Evolutionary conservation across 2,113 vertebrate species (phyloP).

Genomic region (Orthonyx spaldingii): DNA sequence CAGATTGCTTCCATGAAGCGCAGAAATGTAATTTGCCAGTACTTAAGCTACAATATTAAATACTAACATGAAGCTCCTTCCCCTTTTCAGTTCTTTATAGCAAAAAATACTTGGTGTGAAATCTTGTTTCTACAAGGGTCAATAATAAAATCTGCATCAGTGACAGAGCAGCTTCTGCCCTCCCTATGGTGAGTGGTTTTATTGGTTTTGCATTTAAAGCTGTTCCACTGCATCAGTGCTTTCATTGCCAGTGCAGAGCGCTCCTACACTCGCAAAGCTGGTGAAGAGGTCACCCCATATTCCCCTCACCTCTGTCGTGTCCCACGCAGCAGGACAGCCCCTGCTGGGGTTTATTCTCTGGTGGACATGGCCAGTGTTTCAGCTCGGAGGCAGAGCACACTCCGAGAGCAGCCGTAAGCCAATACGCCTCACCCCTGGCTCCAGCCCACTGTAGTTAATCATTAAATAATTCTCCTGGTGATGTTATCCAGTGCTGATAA

Average conservation of each 20-base stretch:
- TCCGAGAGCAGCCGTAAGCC: background rate
- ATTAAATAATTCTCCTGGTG: conserved; percentile 66
- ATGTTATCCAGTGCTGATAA: conserved; percentile 64
- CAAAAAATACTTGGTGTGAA: conserved; percentile 44
- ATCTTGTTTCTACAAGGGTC: background rate
- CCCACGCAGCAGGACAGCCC: background rate
- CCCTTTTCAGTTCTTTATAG: conserved; percentile 19
- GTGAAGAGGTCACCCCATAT: background rate
- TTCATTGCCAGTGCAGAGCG: background rate
- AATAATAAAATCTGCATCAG: conserved; percentile 20
- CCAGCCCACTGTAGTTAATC: conserved; percentile 48
- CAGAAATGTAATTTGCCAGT: conserved; percentile 45
- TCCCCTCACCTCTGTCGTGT: fast-evolving
- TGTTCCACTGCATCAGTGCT: background rate
- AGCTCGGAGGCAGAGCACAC: background rate
- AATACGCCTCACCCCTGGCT: background rate
- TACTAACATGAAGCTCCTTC: conserved; percentile 20
- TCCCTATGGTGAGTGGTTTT: background rate
- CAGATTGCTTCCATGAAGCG: conserved; percentile 7
- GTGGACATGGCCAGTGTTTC: background rate
- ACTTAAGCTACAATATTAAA: conserved; percentile 34
- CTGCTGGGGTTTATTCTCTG: background rate
- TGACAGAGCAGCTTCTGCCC: background rate
- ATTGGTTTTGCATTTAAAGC: conserved; percentile 19
- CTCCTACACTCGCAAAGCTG: background rate